Base-by-base conservation (phyloP, 2,113 vertebrate species). In the Engraulis encrasicolus region DNA sequence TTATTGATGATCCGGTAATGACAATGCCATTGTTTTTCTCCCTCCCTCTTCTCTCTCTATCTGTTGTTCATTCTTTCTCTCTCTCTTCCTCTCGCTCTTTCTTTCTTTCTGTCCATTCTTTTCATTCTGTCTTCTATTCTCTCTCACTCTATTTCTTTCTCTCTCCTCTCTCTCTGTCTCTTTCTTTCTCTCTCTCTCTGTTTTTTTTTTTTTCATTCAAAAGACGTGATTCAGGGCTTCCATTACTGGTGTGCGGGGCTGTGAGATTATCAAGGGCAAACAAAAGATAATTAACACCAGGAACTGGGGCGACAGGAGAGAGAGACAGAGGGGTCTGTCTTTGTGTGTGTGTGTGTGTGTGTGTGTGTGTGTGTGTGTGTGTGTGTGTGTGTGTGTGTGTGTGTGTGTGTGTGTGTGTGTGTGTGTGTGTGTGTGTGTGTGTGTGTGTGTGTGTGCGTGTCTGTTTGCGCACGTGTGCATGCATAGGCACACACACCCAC, bases 241-340 rank as follows among this genome's bases (percentile, higher is more conserved):
- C 96, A 96, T 97, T 97, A 97, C 95, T 92, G 95, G 94, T 95
- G 95, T 95, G 96, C 94, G 93, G n/a, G 94, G 96, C 96, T 94
- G 95, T 92, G 89, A 95, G 95, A 98, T 97, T 97, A 98, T 96
- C 96, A 96, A 97, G 96, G 95, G 97, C 97, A 99, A 99, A 99
- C 97, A 98, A 97, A 98, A 97, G 97, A 98, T 97, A 99, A 99
- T 99, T 98, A 98, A 97, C 95, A 95, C 89, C 92, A 95, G 95
- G 95, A 96, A 94, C 78, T 83, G 31, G 90, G 88, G 88, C 87
- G 88, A 91, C 92, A 66, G 93, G 93, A 87, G 84, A 58, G 85
- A 86, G 4, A 45, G 4, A 9, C 40, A 45, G 87, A 83, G n/a
- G 77, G 17, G 82, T n/a, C n/a, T n/a, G n/a, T n/a, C n/a, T n/a